Percentiles rank a stretch among this genome's conserved stretches.
phyloP scores from a whole-genome alignment of 92 coral and sea anemone species.

The Porites rus region DNA sequence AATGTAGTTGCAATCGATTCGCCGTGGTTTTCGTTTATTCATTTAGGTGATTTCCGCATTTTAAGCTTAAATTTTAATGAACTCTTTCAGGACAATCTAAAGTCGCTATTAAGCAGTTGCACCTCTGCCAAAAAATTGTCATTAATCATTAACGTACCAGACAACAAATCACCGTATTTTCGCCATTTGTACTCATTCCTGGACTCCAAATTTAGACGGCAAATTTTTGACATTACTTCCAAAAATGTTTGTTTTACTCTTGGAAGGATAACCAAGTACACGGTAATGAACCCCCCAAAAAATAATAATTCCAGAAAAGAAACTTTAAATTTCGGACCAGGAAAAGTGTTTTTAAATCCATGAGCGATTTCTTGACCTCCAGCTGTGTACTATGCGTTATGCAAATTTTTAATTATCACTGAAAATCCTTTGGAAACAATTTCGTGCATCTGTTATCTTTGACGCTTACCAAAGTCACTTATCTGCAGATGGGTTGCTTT shows the following conservation, averaged over 20 bases:
- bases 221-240: too few species aligned
- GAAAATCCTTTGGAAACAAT: conserved; percentile 9
- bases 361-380: background rate
- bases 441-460: background rate
- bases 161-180: background rate
- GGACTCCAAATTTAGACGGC: too few species aligned
- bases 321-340: background rate
- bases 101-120: background rate
- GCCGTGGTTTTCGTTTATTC: conserved; percentile 10
- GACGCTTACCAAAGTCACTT: background rate
- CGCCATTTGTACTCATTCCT: background rate
- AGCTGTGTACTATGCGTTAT: background rate
- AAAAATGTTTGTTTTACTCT: too few species aligned
- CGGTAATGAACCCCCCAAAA: background rate
- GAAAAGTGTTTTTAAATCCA: background rate
- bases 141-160: background rate
- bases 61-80: conserved; percentile 33
- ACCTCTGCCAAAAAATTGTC: background rate
- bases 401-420: conserved; percentile 22
- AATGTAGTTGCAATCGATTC: conserved; percentile 17
- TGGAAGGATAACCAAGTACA: background rate
- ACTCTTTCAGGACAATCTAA: background rate
- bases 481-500: background rate
- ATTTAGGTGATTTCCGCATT: conserved; percentile 1
- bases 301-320: background rate